Evolutionary conservation across 2,888 invertebrate species (phyloP).

Genomic region (Creontiades dilutus): DNA sequence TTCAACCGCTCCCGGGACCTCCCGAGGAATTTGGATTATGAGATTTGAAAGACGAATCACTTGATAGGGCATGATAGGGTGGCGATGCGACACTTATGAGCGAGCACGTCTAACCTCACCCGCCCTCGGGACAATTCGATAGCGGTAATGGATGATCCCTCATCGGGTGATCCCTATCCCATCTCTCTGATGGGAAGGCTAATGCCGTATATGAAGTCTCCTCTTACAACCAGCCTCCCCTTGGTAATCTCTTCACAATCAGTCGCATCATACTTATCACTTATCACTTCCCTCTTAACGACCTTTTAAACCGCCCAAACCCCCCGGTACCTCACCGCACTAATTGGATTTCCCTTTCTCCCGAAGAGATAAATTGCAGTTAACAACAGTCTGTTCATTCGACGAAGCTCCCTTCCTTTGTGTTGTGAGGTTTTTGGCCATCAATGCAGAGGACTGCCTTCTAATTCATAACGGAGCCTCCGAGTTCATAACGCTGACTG

Average conservation of each 20-base stretch:
- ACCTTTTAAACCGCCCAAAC: slow-evolving; percentile 60
- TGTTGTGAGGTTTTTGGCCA: not conserved
- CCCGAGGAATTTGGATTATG: slow-evolving; percentile 50
- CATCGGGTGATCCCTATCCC: slow-evolving; percentile 51
- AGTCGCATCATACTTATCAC: slow-evolving; percentile 70
- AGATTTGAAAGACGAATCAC: slow-evolving; percentile 68
- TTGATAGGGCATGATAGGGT: slow-evolving; percentile 64
- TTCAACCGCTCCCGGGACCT: not conserved
- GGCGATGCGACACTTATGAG: slow-evolving; percentile 69
- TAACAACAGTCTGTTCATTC: slow-evolving; percentile 57
- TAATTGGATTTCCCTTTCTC: slow-evolving; percentile 61
- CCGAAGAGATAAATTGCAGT: slow-evolving; percentile 65
- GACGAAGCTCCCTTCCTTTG: not conserved
- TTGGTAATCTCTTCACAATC: slow-evolving; percentile 70
- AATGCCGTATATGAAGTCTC: slow-evolving; percentile 70
- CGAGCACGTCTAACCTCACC: slow-evolving; percentile 58
- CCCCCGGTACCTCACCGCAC: slow-evolving; percentile 65
- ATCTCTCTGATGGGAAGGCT: slow-evolving; percentile 66
- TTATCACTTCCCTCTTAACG: slow-evolving; percentile 65
- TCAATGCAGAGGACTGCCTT: not conserved
- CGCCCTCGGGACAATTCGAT: slow-evolving; percentile 65
- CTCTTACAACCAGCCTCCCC: slow-evolving; percentile 47
- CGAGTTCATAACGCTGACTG: not conserved
- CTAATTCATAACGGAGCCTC: not conserved
- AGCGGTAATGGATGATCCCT: slow-evolving; percentile 70